Base-by-base conservation (phyloP, 2,888 invertebrate genomes). In the Acanthosoma haemorrhoidale region DNA sequence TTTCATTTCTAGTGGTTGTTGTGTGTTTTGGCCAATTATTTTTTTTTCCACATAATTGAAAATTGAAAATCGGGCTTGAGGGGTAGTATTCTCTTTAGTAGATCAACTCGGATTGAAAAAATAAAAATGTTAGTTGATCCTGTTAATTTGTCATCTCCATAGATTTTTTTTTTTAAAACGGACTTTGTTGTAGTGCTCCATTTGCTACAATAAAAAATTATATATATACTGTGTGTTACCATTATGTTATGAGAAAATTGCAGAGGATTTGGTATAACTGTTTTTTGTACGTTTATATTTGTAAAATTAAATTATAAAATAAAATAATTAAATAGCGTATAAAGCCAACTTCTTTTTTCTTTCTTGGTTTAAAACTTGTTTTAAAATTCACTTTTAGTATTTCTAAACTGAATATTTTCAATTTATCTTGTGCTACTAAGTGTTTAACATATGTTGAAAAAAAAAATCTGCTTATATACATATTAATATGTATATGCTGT, bases 401-500 rank as follows among this genome's bases (percentile, higher is more conserved):
- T 18, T 21, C 5, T 18, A 31, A 64, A 64, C 39, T 64, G 29
- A 15, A 29, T 29, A 64, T 59, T 32, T 59, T 32, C 51, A 29
- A 51, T n/a, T n/a, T n/a, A 51, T 51, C 6, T 16, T 15, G 21
- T 16, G 5, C 36, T 9, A 32, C 8, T 59, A 16, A 32, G 18
- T 59, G 58, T 59, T 34, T 29, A 59, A 34, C 32, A 59, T 32
- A 59, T 59, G 4, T 34, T 18, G 16, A 36, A 21, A 66, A 43
- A 67, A 70, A 39, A 59, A 38, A 34, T 51, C 39, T 43, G 57
- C 25, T 39, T 64, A 41, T 41, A 64, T 64, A 41, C 64, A 41
- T 64, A 36, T 9, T 9, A 9, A 36, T 67, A 39, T 72, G 68
- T 72, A 72, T 70, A 70, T 70, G 68, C 68, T 68, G 51, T 70